A percentile compares a stretch with the other conserved stretches of the same genome.
Evolutionary conservation across 2,888 invertebrate genomes (phyloP).

Genomic region (Melipona beecheii): DNA sequence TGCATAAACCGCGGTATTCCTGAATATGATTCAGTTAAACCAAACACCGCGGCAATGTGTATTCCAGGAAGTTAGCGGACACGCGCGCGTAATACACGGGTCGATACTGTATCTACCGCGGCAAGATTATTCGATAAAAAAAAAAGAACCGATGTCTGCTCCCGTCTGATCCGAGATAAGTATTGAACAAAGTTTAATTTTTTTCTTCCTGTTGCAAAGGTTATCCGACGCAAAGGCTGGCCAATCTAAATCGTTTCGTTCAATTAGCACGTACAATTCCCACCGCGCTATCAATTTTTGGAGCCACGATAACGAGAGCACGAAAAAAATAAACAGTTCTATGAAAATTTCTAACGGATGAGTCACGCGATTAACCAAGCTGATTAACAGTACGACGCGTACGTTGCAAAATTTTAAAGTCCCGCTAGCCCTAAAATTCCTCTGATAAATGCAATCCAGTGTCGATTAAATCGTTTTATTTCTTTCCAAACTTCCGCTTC

Average conservation of each 20-base stretch:
- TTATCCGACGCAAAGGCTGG: background rate
- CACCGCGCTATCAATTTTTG: background rate
- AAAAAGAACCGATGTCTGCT: background rate
- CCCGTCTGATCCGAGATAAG: background rate
- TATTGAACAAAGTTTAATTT: background rate
- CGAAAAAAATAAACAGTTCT: background rate
- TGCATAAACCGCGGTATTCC: conserved; percentile 15
- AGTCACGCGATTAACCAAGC: background rate
- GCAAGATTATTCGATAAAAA: conserved; percentile 13
- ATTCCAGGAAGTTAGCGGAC: conserved; percentile 5
- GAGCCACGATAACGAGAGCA: background rate
- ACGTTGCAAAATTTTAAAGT: background rate
- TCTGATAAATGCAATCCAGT: background rate
- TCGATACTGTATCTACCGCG: background rate
- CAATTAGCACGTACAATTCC: background rate
- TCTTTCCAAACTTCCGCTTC: background rate
- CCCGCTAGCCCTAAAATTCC: background rate
- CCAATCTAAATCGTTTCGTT: background rate
- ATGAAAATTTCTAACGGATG: background rate
- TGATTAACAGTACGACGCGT: background rate
- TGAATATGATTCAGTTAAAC: conserved; percentile 52
- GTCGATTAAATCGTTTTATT: background rate
- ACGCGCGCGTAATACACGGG: background rate
- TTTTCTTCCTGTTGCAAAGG: background rate
- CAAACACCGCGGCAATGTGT: background rate